Evolutionary conservation across 2,888 invertebrate genomes (phyloP).

Genomic region (Tinea semifulvella): DNA sequence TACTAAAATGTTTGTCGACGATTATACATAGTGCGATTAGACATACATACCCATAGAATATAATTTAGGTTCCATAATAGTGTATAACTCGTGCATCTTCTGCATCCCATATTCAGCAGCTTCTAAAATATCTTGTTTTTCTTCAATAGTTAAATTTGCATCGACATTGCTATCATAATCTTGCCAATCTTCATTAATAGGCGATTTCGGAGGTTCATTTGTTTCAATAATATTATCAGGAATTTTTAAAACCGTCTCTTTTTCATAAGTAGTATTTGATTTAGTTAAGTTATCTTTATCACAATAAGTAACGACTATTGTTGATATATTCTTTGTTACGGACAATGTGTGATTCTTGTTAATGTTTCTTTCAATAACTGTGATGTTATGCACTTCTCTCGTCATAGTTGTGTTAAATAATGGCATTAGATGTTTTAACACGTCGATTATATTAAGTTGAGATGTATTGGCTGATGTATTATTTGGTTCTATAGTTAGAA

Average conservation of each 20-base stretch:
- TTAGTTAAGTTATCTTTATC: conserved; percentile 40
- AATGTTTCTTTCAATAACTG: conserved; percentile 49
- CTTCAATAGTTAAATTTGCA: conserved; percentile 30
- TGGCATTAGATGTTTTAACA: conserved; percentile 55
- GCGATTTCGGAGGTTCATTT: conserved; percentile 20
- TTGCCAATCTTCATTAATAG: conserved; percentile 23
- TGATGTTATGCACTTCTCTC: conserved; percentile 53
- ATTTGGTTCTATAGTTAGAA: conserved; percentile 51
- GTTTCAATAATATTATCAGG: conserved; percentile 2
- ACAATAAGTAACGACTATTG: conserved; percentile 54
- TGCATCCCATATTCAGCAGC: conserved; percentile 74
- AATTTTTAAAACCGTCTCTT: conserved; percentile 24
- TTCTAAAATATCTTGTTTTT: conserved; percentile 64
- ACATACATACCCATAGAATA: conserved; percentile 71
- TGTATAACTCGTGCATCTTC: conserved; percentile 72
- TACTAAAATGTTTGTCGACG: no score
- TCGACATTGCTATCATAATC: conserved; percentile 21
- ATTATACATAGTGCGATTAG: no score
- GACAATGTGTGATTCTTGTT: conserved; percentile 45
- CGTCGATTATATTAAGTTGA: conserved; percentile 46
- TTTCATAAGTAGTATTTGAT: conserved; percentile 26
- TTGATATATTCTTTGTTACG: conserved; percentile 49
- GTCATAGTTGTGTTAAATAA: conserved; percentile 46
- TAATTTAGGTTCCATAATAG: conserved; percentile 72
- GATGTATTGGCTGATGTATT: conserved; percentile 34